Evolutionary conservation across 2,113 vertebrate species (phyloP), one percentile per base, ranked within the genome.

Genomic region (Ammodytes marinus): DNA sequence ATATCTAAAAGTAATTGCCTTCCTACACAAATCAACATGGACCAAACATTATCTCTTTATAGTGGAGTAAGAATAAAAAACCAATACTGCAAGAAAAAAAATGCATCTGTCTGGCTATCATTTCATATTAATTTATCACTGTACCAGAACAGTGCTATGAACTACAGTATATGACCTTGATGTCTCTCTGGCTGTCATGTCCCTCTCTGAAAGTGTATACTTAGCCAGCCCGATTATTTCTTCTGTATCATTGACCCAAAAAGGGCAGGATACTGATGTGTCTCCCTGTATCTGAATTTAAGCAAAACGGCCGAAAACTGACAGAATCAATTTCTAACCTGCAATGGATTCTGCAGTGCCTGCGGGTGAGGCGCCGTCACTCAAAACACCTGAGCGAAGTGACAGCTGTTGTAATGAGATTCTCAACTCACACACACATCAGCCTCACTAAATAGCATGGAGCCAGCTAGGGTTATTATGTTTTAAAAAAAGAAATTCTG

Each of bases 321-420:
- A 82, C 27, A 53, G 80, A 88, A 94, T 93, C 74, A 91, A 90
- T 91, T 88, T 89, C 60, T 74, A 77, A 75, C 78, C 68, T 43
- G 57, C 69, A 2, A 14, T 66, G 65, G 75, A 82, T 88, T 74
- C 68, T 69, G 73, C 80, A 27, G 75, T 80, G 80, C 89, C 88
- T 80, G 84, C 63, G 70, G 83, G 83, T 45, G 79, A 86, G 47
- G 63, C 40, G 85, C 79, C 69, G 63, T 92, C 88, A 83, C 70
- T 91, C 88, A 87, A 60, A 35, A 80, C 84, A 90, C 86, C 88
- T 93, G 89, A 86, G 86, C 80, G 86, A 90, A 82, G 72, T 80
- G 91, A 83, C 89, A 86, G 82, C 27, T n/a, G 77, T 60, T 43
- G 80, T 90, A 91, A 94, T 92, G 80, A 82, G 85, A 92, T 86